phyloP scores from a whole-genome alignment of 2,797 vertebrate genomes.

The Amphiprion clarkii region DNA sequence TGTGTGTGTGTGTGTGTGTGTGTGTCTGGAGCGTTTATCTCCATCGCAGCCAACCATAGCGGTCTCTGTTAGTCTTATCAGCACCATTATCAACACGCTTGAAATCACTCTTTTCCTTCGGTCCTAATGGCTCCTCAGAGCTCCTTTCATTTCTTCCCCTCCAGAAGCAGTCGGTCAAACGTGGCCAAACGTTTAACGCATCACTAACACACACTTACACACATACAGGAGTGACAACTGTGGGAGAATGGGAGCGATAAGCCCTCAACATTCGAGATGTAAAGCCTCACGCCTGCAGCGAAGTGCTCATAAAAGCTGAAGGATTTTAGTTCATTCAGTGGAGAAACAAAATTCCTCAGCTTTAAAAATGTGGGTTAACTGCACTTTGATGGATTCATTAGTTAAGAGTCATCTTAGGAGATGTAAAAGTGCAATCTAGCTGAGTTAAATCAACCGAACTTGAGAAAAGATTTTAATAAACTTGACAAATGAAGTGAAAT shows the following conservation, averaged over 20 bases:
- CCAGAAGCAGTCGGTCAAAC: conserved; percentile 47
- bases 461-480: too few relatives aligned
- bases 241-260: conserved; percentile 68
- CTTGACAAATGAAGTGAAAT: too few relatives aligned
- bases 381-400: too few relatives aligned
- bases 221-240: conserved; percentile 38
- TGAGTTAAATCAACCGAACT: too few relatives aligned
- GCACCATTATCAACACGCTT: conserved; percentile 68
- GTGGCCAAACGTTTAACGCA: conserved; percentile 59
- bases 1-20: conserved; percentile 6
- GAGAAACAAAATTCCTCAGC: too few relatives aligned
- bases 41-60: conserved; percentile 52
- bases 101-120: conserved; percentile 64
- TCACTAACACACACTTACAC: conserved; percentile 31
- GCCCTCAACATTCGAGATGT: conserved; percentile 34
- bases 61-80: conserved; percentile 70
- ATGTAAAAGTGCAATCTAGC: too few relatives aligned
- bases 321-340: too few relatives aligned
- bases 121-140: conserved; percentile 52
- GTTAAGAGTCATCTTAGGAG: too few relatives aligned
- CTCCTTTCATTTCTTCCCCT: conserved; percentile 55
- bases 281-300: conserved; percentile 18
- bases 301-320: neutral
- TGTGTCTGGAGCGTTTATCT: conserved; percentile 45
- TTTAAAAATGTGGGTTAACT: too few relatives aligned